phyloP scores from a whole-genome alignment of 2,113 vertebrate species.

The Microtus pennsylvanicus region DNA sequence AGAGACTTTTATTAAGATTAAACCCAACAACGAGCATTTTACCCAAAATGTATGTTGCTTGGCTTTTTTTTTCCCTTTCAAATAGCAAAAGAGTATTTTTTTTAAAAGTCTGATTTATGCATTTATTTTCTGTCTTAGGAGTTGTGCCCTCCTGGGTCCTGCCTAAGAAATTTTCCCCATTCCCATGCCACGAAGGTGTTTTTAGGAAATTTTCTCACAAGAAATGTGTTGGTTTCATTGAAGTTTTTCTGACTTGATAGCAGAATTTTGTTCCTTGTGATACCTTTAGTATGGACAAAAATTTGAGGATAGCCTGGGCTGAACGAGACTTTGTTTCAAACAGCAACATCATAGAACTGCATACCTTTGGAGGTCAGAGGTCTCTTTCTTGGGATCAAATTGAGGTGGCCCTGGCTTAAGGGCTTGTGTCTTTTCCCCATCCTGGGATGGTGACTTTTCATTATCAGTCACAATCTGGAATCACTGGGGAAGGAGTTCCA shows the following conservation, averaged over 20 bases:
- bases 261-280: background rate
- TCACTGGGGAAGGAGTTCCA: background rate
- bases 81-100: background rate
- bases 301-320: background rate
- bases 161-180: background rate
- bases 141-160: background rate
- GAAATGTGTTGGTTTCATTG: constrained; percentile 11
- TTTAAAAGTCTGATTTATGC: background rate
- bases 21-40: too few species aligned
- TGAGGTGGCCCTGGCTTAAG: background rate
- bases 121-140: background rate
- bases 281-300: background rate
- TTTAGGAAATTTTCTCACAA: background rate
- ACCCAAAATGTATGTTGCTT: background rate
- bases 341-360: background rate
- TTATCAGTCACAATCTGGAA: background rate
- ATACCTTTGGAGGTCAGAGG: background rate
- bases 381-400: background rate
- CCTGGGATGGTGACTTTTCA: background rate
- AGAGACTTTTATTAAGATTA: too few species aligned
- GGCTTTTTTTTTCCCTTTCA: background rate
- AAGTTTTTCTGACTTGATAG: background rate
- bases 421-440: background rate
- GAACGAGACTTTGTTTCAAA: background rate
- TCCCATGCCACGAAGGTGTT: background rate